Evolutionary conservation across 2,888 invertebrate species (phyloP).

Genomic region (Luperina testacea): DNA sequence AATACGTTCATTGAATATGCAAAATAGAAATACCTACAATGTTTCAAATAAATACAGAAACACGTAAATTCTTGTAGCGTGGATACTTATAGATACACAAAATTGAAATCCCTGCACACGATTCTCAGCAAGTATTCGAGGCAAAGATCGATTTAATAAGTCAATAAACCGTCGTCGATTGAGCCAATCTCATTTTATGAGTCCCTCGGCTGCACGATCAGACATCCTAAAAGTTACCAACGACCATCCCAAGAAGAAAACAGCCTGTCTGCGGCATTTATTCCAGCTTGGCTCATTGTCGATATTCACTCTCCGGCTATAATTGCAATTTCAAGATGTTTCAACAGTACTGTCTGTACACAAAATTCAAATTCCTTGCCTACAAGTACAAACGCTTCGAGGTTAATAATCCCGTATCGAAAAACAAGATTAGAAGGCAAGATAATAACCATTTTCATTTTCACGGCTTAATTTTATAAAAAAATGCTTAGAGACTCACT

Average conservation of each 20-base stretch:
- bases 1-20: slow-evolving; percentile 10
- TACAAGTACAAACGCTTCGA: slow-evolving; percentile 4
- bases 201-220: slow-evolving; percentile 83
- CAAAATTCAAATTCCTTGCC: slow-evolving; percentile 29
- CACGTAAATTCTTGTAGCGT: slow-evolving; percentile 48
- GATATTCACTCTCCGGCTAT: slow-evolving; percentile 69
- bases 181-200: slow-evolving; percentile 87
- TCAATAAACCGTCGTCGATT: slow-evolving; percentile 86
- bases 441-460: slow-evolving; percentile 66
- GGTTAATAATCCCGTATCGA: slow-evolving; percentile 47
- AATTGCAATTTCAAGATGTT: slow-evolving; percentile 48
- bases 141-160: slow-evolving; percentile 87
- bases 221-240: slow-evolving; percentile 79
- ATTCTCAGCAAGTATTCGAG: slow-evolving; percentile 77
- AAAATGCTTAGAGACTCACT: slow-evolving; percentile 72
- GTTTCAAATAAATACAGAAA: slow-evolving; percentile 46
- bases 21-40: slow-evolving; percentile 21
- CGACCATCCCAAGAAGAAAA: slow-evolving; percentile 72
- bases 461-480: slow-evolving; percentile 66
- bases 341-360: slow-evolving; percentile 13
- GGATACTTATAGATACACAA: slow-evolving; percentile 65
- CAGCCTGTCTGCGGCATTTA: slow-evolving; percentile 73
- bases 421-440: slow-evolving; percentile 56
- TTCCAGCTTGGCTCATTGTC: slow-evolving; percentile 66
- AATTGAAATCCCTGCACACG: slow-evolving; percentile 73